Conservation (phyloP, 2,113 vertebrate species). For the Rhinogobius similis region DNA sequence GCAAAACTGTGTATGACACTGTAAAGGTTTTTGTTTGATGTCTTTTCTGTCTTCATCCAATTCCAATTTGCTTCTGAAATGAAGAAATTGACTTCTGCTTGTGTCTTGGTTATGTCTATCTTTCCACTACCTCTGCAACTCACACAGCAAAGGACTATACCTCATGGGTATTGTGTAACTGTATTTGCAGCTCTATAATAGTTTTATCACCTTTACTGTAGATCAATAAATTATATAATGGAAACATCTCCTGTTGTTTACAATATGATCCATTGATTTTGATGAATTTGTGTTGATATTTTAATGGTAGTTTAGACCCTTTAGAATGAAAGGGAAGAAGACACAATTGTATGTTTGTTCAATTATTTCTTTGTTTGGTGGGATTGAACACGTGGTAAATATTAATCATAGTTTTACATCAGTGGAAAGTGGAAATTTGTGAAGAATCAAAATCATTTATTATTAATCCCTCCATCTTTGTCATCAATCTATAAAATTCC, state of each 20-base stretch:
- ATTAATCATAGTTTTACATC: too few species aligned
- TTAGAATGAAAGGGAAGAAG: too few species aligned
- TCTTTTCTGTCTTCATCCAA: not conserved
- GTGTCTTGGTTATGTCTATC: slow-evolving; percentile 29
- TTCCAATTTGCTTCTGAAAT: not conserved
- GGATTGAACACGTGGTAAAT: too few species aligned
- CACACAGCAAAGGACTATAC: slow-evolving; percentile 30
- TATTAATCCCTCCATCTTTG: too few species aligned
- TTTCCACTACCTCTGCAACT: slow-evolving; percentile 65
- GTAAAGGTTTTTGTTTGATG: slow-evolving; percentile 1
- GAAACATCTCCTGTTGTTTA: slow-evolving; percentile 3
- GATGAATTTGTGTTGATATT: not conserved
- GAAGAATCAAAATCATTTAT: too few species aligned
- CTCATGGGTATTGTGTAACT: slow-evolving; percentile 49
- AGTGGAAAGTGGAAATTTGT: too few species aligned
- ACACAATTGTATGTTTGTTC: too few species aligned
- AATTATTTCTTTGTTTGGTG: too few species aligned
- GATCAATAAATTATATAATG: slow-evolving; percentile 52
- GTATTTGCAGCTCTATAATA: slow-evolving; percentile 48
- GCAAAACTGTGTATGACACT: not conserved
- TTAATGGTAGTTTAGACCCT: too few species aligned
- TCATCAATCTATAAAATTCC: too few species aligned
- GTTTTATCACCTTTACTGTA: slow-evolving; percentile 36
- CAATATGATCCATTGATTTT: not conserved
- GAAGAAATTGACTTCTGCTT: not conserved